Conservation (phyloP, 1,140 invertebrate genomes). For the Callitettix versicolor region DNA sequence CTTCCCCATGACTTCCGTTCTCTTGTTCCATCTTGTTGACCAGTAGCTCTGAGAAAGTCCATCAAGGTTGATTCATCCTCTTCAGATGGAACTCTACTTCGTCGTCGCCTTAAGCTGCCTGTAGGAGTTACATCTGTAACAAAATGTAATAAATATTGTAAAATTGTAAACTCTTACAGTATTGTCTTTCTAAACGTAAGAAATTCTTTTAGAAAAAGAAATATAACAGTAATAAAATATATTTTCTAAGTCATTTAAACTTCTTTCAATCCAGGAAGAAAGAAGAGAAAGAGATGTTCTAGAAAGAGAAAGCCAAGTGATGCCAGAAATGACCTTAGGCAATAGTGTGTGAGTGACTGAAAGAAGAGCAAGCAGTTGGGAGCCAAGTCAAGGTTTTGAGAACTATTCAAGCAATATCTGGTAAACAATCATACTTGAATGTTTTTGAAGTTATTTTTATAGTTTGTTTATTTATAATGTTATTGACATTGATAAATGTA, state of each 20-base stretch:
- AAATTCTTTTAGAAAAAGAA: background rate
- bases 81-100: constrained; percentile 69
- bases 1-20: constrained; percentile 79
- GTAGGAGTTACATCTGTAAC: constrained; percentile 73
- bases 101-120: constrained; percentile 66
- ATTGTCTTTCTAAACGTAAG: background rate
- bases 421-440: too few relatives aligned
- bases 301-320: too few relatives aligned
- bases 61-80: constrained; percentile 76
- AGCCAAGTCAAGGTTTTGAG: background rate
- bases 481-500: too few relatives aligned
- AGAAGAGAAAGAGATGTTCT: too few relatives aligned
- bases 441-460: too few relatives aligned
- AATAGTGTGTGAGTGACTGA: too few relatives aligned
- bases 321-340: too few relatives aligned
- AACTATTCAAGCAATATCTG: background rate
- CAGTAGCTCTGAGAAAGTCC: constrained; percentile 69
- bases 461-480: too few relatives aligned
- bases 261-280: too few relatives aligned
- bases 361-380: background rate
- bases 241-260: constrained; percentile 3
- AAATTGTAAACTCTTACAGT: background rate
- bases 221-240: background rate
- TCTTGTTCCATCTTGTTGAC: constrained; percentile 51
- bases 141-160: constrained; percentile 9